A percentile compares a stretch with the other conserved stretches of the same genome.
These are phyloP conservation scores for Mycteria americana DNA, from an alignment of 2,797 vertebrate genomes.

Conservation along the genomic window DNA sequence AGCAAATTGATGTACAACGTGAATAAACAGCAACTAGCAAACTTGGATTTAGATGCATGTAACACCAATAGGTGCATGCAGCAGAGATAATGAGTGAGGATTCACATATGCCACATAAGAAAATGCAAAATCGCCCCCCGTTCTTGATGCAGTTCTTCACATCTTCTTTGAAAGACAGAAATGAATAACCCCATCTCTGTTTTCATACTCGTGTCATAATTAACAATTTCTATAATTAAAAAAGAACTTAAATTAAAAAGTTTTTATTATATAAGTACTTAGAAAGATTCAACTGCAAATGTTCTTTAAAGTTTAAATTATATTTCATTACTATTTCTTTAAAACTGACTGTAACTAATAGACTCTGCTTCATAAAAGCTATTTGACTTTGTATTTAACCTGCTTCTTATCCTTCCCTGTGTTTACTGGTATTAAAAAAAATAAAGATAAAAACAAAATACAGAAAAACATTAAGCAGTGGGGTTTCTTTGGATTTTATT, in stretches of 20 bases:
- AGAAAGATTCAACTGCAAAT: not conserved
- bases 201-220: not conserved
- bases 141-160: not conserved
- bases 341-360: not conserved
- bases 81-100: not conserved
- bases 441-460: not conserved
- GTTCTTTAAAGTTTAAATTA: conserved; percentile 21
- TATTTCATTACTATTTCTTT: not conserved
- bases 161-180: not conserved
- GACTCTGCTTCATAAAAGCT: not conserved
- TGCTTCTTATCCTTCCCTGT: not conserved
- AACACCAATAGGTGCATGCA: not conserved
- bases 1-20: not conserved
- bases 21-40: not conserved
- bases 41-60: fast-evolving
- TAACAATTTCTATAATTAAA: not conserved
- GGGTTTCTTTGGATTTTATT: not conserved
- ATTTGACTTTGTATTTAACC: not conserved
- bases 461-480: not conserved
- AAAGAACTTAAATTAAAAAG: not conserved
- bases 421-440: not conserved
- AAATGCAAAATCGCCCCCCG: not conserved
- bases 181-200: not conserved
- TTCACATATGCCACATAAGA: not conserved
- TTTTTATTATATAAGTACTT: not conserved